A percentile compares a stretch with the other conserved stretches of the same genome.
These are phyloP conservation scores for Drosophila picticornis DNA, from an alignment of 2,888 invertebrate genomes.

Conservation along the genomic window DNA sequence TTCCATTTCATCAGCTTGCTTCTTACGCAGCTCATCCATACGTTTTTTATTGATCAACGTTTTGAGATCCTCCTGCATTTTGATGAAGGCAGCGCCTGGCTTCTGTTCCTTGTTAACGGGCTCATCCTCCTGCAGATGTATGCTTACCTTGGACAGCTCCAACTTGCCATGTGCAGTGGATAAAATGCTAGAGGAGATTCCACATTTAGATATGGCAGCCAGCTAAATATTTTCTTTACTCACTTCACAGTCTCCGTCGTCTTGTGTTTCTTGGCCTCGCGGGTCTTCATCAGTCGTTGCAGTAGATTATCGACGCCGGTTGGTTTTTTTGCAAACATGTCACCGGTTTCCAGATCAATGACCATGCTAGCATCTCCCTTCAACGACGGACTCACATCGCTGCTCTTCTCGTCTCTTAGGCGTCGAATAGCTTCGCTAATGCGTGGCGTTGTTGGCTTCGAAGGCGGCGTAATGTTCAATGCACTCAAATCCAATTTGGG, in stretches of 20 bases:
- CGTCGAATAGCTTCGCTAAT: slow-evolving; percentile 70
- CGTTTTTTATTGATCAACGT: slow-evolving; percentile 90
- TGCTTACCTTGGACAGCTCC: slow-evolving; percentile 83
- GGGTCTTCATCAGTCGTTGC: slow-evolving; percentile 90
- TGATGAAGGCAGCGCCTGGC: slow-evolving; percentile 90
- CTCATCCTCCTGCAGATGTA: slow-evolving; percentile 72
- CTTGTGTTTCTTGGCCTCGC: slow-evolving; percentile 87
- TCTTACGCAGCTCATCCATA: slow-evolving; percentile 88
- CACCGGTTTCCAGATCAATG: slow-evolving; percentile 88
- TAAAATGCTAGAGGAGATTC: slow-evolving; percentile 83
- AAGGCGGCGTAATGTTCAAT: slow-evolving; percentile 60
- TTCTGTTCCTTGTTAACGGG: slow-evolving; percentile 85
- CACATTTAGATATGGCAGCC: background rate
- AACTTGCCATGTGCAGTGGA: slow-evolving; percentile 85
- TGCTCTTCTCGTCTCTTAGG: slow-evolving; percentile 61
- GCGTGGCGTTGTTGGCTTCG: slow-evolving; percentile 54
- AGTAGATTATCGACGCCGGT: slow-evolving; percentile 89
- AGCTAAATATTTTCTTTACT: slow-evolving; percentile 2
- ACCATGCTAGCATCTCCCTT: slow-evolving; percentile 86
- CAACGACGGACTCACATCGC: slow-evolving; percentile 85
- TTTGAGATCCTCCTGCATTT: slow-evolving; percentile 90
- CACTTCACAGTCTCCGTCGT: slow-evolving; percentile 86
- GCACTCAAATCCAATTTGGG: slow-evolving; percentile 76
- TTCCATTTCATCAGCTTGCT: slow-evolving; percentile 85
- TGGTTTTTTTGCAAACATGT: slow-evolving; percentile 84